Evolutionary conservation across 2,888 invertebrate genomes (phyloP), one percentile per base, ranked within the genome.

Genomic region (Eledona agricola): DNA sequence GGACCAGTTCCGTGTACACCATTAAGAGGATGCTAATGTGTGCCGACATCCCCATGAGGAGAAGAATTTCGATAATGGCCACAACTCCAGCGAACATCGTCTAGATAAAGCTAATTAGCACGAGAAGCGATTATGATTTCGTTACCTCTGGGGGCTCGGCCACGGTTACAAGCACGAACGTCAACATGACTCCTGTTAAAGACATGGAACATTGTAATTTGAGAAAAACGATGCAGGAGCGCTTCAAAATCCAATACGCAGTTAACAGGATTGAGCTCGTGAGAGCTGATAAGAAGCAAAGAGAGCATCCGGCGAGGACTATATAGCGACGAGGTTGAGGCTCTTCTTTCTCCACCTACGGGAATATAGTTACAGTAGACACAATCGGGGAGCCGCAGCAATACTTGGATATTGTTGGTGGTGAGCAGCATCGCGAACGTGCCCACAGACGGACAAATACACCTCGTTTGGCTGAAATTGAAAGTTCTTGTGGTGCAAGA

Each of bases 131-230:
- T 13, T 3, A 34, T 17, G 2, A 6, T 23, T 19, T 15, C 74
- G 77, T 77, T 71, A 81, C 81, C 72, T 75, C 69, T 13, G 79
- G 76, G 37, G 81, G 69, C 66, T 78, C 77, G 59, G 77, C 77
- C 25, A 79, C 70, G 35, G 79, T 75, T 15, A 81, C 81, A 49
- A 80, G 68, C 37, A 79, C 66, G 64, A 81, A 81, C 40, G 80
- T 83, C 2, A 85, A 80, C 83, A 89, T 89, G 34, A 87, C 83
- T 67, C 87, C 86, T 22, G 87, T 83, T 46, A 88, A 77, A 6
- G 87, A 84, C 1, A 84, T 79, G 64, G 86, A 85, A 67, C 85
- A 86, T 69, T 87, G 87, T 62, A 87, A 77, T 74, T 87, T 87
- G 34, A 87, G 77, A 72, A 85, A 85, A 57, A 83, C 81, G 22